A percentile compares a stretch with the other conserved stretches of the same genome.
phyloP scores from a whole-genome alignment of 2,113 vertebrate species.

The Piliocolobus tephrosceles region DNA sequence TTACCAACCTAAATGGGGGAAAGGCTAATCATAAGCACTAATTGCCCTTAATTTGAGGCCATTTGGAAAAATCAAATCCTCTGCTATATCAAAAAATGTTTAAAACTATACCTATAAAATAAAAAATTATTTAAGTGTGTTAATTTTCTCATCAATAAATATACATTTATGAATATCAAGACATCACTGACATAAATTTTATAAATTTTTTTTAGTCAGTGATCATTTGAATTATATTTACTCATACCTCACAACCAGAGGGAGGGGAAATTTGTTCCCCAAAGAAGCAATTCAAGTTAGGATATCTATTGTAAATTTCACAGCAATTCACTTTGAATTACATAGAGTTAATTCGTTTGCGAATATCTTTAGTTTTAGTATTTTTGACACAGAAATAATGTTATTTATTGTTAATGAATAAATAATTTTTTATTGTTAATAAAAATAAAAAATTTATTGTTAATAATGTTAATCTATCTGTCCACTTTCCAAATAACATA shows the following conservation, averaged over 20 bases:
- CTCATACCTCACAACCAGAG: not conserved
- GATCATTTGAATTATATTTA: not conserved
- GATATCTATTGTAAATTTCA: slow-evolving; percentile 11
- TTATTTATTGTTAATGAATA: not conserved
- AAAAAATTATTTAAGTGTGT: not conserved
- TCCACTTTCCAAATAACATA: not conserved
- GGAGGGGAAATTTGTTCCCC: not conserved
- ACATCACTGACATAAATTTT: not conserved
- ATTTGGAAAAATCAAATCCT: not conserved
- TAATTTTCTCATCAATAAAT: slow-evolving; percentile 1
- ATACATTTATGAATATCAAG: not conserved
- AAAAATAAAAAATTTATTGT: no score
- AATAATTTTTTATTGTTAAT: no score
- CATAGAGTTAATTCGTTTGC: not conserved
- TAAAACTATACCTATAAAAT: not conserved
- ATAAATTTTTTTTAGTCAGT: not conserved
- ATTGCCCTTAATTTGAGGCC: not conserved
- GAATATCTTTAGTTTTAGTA: not conserved
- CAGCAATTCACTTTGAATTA: not conserved
- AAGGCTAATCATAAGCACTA: not conserved
- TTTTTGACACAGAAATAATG: slow-evolving; percentile 25
- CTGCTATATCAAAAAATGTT: not conserved
- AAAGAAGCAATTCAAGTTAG: not conserved
- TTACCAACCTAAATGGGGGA: not conserved
- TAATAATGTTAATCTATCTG: not conserved